Evolutionary conservation across 2,888 invertebrate species (phyloP).

Genomic region (Morpho achilles): DNA sequence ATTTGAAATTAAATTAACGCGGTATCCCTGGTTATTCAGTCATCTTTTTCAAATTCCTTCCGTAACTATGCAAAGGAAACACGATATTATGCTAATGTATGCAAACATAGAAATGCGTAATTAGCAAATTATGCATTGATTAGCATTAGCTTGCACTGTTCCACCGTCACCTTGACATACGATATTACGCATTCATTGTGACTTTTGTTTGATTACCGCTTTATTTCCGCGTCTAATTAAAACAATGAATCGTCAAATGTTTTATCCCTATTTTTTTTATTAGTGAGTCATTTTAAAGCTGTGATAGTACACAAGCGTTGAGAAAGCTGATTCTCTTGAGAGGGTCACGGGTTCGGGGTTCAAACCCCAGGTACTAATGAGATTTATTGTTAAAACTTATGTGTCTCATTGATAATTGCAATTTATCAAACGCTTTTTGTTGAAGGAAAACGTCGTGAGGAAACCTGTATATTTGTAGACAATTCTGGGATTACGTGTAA

Average conservation of each 20-base stretch:
- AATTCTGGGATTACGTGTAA: too few species aligned
- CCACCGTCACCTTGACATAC: conserved; percentile 26
- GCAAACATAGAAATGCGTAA: conserved; percentile 24
- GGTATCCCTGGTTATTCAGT: not conserved
- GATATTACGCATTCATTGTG: conserved; percentile 6
- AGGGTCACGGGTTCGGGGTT: too few species aligned
- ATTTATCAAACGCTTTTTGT: too few species aligned
- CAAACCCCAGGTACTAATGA: too few species aligned
- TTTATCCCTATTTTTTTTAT: not conserved
- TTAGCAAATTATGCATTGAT: conserved; percentile 25
- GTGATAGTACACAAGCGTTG: too few species aligned
- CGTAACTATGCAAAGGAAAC: conserved; percentile 4
- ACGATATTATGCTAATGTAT: conserved; percentile 22
- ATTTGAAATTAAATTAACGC: too few species aligned
- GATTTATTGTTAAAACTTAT: too few species aligned
- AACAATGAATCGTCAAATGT: conserved; percentile 5
- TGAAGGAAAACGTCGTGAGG: too few species aligned
- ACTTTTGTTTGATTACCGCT: conserved; percentile 6
- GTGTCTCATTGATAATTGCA: too few species aligned
- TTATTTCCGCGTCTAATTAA: conserved; percentile 3
- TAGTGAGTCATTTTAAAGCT: too few species aligned
- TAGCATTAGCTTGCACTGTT: conserved; percentile 17
- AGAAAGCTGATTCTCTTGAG: too few species aligned
- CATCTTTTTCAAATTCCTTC: conserved; percentile 1
- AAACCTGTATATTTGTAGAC: too few species aligned